phyloP scores from a whole-genome alignment of 2,113 vertebrate genomes.

The Ceuthmochares aereus region DNA sequence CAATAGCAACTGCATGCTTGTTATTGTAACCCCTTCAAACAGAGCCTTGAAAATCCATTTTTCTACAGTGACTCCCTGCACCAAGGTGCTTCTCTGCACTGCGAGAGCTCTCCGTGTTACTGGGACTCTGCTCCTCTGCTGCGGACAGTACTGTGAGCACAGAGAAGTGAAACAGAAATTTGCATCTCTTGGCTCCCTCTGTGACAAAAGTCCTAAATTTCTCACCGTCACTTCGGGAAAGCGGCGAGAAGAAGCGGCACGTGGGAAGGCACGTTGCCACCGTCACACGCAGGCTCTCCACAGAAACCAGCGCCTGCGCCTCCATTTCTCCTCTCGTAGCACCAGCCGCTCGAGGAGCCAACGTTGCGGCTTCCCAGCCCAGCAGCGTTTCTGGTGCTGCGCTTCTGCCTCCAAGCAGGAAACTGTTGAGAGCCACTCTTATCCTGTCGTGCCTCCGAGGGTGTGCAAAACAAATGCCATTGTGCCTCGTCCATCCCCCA shows the following conservation, averaged over 20 bases:
- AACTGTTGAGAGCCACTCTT: constrained; percentile 53
- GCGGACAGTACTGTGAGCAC: background rate
- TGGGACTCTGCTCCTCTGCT: background rate
- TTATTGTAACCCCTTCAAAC: background rate
- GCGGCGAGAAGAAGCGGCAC: background rate
- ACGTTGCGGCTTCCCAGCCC: background rate
- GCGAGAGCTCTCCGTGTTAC: background rate
- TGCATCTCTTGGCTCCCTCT: background rate
- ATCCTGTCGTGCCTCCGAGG: constrained; percentile 42
- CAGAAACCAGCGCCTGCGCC: background rate
- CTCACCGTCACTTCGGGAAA: background rate
- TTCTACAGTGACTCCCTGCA: background rate
- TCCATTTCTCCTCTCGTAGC: background rate
- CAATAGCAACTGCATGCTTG: rapidly evolving
- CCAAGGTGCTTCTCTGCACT: background rate
- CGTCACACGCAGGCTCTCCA: background rate
- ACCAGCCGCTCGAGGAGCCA: background rate
- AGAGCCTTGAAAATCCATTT: background rate
- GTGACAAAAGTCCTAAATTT: background rate
- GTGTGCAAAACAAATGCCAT: constrained; percentile 47
- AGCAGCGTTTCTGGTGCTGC: background rate
- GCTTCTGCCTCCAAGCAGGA: constrained; percentile 43
- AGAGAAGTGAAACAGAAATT: constrained; percentile 47
- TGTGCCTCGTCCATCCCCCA: constrained; percentile 38
- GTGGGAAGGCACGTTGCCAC: background rate